A percentile compares a stretch with the other conserved stretches of the same genome.
Conservation (phyloP, 2,797 vertebrate species). For the Oreochromis grahami region DNA sequence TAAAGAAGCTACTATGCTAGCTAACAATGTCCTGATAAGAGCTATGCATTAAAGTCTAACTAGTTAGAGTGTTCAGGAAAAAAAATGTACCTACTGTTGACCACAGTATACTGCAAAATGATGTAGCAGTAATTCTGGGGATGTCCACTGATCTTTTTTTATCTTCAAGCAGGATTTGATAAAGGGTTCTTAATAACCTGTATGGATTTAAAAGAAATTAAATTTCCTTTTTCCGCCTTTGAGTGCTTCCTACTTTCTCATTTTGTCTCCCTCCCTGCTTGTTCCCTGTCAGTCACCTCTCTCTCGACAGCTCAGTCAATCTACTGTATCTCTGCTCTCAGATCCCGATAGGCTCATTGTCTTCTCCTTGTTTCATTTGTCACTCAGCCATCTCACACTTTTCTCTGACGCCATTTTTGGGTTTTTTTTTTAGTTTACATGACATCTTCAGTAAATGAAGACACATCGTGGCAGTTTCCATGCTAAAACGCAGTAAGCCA, state of each 20-base stretch:
- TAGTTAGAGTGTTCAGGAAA: not conserved
- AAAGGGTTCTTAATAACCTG: not conserved
- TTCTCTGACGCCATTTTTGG: not conserved
- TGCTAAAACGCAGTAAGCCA: not conserved
- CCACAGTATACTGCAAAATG: not conserved
- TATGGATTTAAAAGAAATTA: not conserved
- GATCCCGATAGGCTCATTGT: not conserved
- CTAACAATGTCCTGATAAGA: not conserved
- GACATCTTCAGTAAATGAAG: not conserved
- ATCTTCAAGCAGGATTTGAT: conserved; percentile 30
- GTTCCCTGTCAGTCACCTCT: conserved; percentile 22
- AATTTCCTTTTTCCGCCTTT: not conserved
- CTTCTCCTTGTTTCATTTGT: not conserved
- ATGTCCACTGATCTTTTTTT: conserved; percentile 6
- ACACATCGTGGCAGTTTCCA: not conserved
- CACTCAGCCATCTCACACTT: not conserved
- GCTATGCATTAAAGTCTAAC: not conserved
- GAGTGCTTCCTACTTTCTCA: not conserved
- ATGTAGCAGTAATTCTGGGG: not conserved
- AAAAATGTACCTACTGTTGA: not conserved
- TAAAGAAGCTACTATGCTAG: not conserved
- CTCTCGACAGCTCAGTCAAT: not conserved
- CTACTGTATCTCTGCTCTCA: conserved; percentile 4
- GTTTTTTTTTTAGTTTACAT: not conserved
- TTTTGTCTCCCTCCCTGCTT: not conserved